These are phyloP conservation scores for Pipistrellus kuhlii DNA, from an alignment of 2,797 vertebrate genomes.

Conservation along the genomic window DNA sequence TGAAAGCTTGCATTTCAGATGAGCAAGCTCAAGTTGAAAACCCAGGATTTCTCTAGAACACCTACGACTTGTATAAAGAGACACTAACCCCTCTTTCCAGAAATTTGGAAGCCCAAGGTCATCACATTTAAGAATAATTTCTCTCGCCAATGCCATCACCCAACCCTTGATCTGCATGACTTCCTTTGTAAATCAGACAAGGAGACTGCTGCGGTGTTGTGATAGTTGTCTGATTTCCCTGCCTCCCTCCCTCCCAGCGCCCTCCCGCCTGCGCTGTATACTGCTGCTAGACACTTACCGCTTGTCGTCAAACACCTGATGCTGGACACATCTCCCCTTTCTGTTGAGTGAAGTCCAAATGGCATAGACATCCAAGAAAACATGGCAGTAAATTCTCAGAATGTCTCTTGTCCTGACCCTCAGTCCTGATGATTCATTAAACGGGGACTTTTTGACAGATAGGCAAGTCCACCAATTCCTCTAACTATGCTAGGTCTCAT, in stretches of 20 bases:
- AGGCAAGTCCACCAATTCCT: not conserved
- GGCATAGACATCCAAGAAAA: not conserved
- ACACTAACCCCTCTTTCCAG: not conserved
- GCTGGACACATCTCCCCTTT: not conserved
- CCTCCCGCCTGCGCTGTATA: not conserved
- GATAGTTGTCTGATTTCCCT: not conserved
- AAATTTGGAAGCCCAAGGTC: not conserved
- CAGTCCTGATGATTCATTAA: not conserved
- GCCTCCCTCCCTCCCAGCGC: not conserved
- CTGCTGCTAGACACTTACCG: not conserved
- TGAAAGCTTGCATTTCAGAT: not conserved
- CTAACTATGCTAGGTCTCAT: not conserved
- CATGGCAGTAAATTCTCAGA: not conserved
- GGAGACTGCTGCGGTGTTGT: not conserved
- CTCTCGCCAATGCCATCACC: not conserved
- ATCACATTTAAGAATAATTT: not conserved
- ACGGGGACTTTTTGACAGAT: not conserved
- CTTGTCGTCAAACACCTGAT: not conserved
- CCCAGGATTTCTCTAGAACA: not conserved
- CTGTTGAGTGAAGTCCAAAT: not conserved
- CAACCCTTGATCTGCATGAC: not conserved
- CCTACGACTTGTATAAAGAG: not conserved
- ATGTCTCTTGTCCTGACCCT: not conserved
- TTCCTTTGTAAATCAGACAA: not conserved
- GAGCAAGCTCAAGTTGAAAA: not conserved